These are phyloP conservation scores for Saccopteryx bilineata DNA, from an alignment of 2,113 vertebrate species.

Conservation along the genomic window DNA sequence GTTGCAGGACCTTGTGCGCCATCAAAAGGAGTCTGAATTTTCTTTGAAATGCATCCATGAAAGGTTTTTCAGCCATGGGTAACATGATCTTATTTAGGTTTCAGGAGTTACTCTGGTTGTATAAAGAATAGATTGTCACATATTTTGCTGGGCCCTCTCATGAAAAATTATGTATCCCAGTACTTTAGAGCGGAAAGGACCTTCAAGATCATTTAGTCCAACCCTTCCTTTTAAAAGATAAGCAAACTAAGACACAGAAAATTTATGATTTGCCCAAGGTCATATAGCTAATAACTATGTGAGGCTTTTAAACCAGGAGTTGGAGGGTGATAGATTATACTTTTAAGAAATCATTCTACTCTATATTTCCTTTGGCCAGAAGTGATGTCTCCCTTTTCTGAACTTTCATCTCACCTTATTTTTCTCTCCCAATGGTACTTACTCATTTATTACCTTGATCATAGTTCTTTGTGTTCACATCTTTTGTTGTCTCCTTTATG, in stretches of 20 bases:
- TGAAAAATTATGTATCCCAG: conserved; percentile 72
- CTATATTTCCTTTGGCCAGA: conserved; percentile 77
- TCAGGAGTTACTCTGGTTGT: conserved; percentile 64
- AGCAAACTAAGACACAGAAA: conserved; percentile 77
- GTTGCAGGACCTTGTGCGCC: background rate
- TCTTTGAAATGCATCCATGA: conserved; percentile 72
- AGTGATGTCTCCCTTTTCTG: conserved; percentile 68
- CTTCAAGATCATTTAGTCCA: conserved; percentile 76
- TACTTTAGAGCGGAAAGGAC: conserved; percentile 69
- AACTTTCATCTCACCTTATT: conserved; percentile 77
- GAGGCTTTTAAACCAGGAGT: conserved; percentile 76
- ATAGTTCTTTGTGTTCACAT: conserved; percentile 43
- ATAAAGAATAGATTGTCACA: conserved; percentile 74
- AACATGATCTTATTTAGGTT: conserved; percentile 75
- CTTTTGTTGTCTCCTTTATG: conserved; percentile 66
- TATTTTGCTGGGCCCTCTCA: conserved; percentile 57
- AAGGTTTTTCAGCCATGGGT: conserved; percentile 55
- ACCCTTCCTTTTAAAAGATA: conserved; percentile 80
- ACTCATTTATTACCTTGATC: conserved; percentile 64
- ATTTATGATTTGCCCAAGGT: conserved; percentile 80
- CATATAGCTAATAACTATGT: conserved; percentile 75
- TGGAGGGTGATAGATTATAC: conserved; percentile 74
- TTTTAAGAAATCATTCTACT: conserved; percentile 76
- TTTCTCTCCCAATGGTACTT: conserved; percentile 49
- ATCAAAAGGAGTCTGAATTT: conserved; percentile 36